Evolutionary conservation across 2,888 invertebrate species (phyloP), one percentile per base, ranked within the genome.

Genomic region (Agonum fuliginosum): DNA sequence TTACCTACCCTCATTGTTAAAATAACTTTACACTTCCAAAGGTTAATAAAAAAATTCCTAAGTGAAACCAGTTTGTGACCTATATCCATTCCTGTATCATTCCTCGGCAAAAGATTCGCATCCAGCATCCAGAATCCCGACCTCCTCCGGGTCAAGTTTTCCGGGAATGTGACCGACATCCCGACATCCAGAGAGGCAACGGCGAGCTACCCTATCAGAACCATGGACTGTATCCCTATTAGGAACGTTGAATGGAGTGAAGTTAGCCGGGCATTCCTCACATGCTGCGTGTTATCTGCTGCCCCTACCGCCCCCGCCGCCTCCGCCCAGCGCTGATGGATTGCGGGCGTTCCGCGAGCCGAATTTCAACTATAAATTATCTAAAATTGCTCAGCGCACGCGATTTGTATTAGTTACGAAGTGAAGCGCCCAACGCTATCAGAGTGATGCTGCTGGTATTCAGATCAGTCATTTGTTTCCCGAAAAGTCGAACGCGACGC

Each of bases 341-440:
- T 75, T 75, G 75, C 75, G 34, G 67, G 22, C 75, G 67, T 67
- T 75, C 75, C 65, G 62, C 54, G 46, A 34, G 67, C 65, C 48
- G 75, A 75, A 75, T 75, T 75, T 75, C 75, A 48, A 75, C 75
- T 67, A 67, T 75, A 75, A 75, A 75, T 75, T 75, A 75, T 67
- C 75, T 67, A 75, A 75, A 75, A 75, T 67, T 75, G 67, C 67
- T 75, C 75, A 74, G 43, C 65, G 74, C 22, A 74, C 74, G 62
- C 74, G 74, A 74, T 74, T 74, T 74, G 74, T 74, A 74, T 74
- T 74, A 74, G 74, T 74, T 74, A 65, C 74, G 48, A 27, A 72
- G 37, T 17, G 22, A n/a, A 12, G 27, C 37, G 12, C 6, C 48
- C 17, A 20, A 8, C 20, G 14, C 48, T 48, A 20, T 17, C 20